phyloP scores from a whole-genome alignment of 2,888 invertebrate species.

The Rhorus exstirpatorius region DNA sequence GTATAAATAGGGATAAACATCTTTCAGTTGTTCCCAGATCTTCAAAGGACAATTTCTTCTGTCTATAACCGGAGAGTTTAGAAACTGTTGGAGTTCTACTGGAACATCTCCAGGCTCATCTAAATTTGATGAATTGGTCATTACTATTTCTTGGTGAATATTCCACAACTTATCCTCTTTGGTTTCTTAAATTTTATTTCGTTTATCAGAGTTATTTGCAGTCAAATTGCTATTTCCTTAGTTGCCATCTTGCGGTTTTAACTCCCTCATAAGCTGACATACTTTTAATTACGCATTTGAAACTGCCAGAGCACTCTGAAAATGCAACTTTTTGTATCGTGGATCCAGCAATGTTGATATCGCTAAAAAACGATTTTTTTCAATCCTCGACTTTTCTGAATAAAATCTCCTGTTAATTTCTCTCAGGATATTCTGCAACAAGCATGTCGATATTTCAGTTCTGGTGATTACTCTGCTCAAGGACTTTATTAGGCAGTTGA shows the following conservation, averaged over 20 bases:
- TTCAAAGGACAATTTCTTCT: neutral
- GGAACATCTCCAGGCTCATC: constrained; percentile 42
- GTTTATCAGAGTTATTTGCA: constrained; percentile 14
- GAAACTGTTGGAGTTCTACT: neutral
- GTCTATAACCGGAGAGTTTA: neutral
- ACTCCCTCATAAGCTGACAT: constrained; percentile 3
- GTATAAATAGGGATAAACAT: constrained; percentile 35
- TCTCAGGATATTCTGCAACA: constrained; percentile 9
- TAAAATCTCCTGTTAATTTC: constrained; percentile 20
- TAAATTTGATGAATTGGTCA: constrained; percentile 1
- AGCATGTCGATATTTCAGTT: constrained; percentile 12
- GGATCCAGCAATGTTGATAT: constrained; percentile 55
- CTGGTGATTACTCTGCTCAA: constrained; percentile 3
- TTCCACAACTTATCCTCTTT: constrained; percentile 36
- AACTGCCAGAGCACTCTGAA: constrained; percentile 31
- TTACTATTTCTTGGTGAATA: constrained; percentile 36
- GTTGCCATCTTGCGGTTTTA: neutral
- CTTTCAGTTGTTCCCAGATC: constrained; percentile 16
- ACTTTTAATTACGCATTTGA: constrained; percentile 8
- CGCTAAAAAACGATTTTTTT: constrained; percentile 27
- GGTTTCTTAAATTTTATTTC: too few species aligned
- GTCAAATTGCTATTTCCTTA: constrained; percentile 5
- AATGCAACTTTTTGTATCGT: constrained; percentile 53
- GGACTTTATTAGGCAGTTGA: constrained; percentile 32
- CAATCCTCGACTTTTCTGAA: constrained; percentile 16